A percentile compares a stretch with the other conserved stretches of the same genome.
phyloP scores from a whole-genome alignment of 2,888 invertebrate species.

The Epicampocera succincta region DNA sequence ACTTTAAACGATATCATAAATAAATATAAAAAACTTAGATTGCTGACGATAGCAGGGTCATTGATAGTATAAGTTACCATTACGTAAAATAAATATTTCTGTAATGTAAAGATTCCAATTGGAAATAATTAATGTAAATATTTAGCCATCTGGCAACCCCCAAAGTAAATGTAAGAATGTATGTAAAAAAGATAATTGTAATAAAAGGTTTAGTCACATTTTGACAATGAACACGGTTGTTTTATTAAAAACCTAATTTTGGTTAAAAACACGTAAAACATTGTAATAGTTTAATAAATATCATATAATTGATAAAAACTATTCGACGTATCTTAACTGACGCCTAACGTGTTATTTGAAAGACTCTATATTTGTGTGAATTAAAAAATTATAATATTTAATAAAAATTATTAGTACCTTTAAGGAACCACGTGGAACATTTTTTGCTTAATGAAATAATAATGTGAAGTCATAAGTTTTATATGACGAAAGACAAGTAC shows the following conservation, averaged over 20 bases:
- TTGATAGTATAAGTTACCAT: neutral
- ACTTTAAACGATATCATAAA: too few species aligned
- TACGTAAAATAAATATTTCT: neutral
- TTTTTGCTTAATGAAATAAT: neutral
- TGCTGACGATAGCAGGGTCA: too few species aligned
- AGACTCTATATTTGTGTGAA: constrained; percentile 2
- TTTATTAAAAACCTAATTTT: constrained; percentile 5
- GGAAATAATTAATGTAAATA: neutral
- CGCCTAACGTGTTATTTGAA: constrained; percentile 1
- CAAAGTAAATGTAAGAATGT: too few species aligned
- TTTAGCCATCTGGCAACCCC: neutral
- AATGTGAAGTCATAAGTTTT: neutral
- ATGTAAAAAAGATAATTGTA: too few species aligned
- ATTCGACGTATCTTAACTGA: neutral
- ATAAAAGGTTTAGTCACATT: too few species aligned
- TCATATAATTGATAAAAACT: constrained; percentile 5
- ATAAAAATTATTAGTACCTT: too few species aligned
- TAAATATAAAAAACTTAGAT: too few species aligned
- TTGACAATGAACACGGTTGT: neutral
- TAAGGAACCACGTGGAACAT: neutral
- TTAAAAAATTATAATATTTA: neutral
- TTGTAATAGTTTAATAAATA: neutral
- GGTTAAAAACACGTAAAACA: neutral
- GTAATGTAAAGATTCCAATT: neutral
- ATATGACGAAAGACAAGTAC: neutral